Evolutionary conservation across 2,888 invertebrate species (phyloP).

Genomic region (Drosophila setosimentum): DNA sequence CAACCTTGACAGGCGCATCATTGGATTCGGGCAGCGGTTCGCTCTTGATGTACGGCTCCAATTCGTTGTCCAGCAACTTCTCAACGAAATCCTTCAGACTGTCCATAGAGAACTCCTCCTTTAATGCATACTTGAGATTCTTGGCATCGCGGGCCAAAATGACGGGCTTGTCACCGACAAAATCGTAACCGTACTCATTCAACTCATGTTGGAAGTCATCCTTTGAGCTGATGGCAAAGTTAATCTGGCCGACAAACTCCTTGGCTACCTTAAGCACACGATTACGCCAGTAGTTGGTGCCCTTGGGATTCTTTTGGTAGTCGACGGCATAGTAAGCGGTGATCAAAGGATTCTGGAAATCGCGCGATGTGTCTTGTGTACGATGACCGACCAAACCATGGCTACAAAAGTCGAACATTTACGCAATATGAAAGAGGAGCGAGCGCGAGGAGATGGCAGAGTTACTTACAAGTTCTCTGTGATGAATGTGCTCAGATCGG

Average conservation of each 20-base stretch:
- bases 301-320: slow-evolving; percentile 98
- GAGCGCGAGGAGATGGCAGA: no score
- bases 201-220: slow-evolving; percentile 98
- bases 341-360: slow-evolving; percentile 95
- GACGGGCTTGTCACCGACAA: slow-evolving; percentile 94
- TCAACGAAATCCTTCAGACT: slow-evolving; percentile 93
- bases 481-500: slow-evolving; percentile 92
- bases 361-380: slow-evolving; percentile 92
- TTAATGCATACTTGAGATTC: slow-evolving; percentile 95
- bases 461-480: slow-evolving; percentile 92
- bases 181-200: slow-evolving; percentile 96
- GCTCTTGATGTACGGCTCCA: slow-evolving; percentile 97
- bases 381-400: slow-evolving; percentile 97
- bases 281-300: slow-evolving; percentile 99
- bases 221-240: slow-evolving; percentile 96
- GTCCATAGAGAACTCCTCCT: slow-evolving; percentile 95
- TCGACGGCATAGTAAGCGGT: slow-evolving; percentile 97
- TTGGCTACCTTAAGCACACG: slow-evolving; percentile 93
- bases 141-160: slow-evolving; percentile 93
- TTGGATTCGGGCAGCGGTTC: slow-evolving; percentile 95
- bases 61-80: slow-evolving; percentile 91
- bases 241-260: slow-evolving; percentile 86
- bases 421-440: not conserved
- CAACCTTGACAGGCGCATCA: slow-evolving; percentile 93
- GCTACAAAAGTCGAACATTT: slow-evolving; percentile 85